Evolutionary conservation across 2,888 invertebrate species (phyloP), one percentile per base, ranked within the genome.

Genomic region (Drosophila kanekoi): DNA sequence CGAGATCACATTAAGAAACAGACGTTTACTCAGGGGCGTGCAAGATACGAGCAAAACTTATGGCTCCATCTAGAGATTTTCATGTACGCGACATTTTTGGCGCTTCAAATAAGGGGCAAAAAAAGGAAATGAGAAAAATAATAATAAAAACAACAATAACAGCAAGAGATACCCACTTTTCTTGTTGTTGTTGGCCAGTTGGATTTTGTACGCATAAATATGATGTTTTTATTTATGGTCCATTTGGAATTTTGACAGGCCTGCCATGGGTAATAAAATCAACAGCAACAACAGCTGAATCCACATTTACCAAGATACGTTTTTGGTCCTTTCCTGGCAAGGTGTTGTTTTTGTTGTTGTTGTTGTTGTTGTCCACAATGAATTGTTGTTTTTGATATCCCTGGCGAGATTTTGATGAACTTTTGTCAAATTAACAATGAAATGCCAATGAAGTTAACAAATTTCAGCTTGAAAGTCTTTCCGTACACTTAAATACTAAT

Each of bases 161-260:
- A 56, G 53, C 38, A 23, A 49, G 33, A 45, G 18, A 60, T 35
- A 54, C 54, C 54, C 48, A 54, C 71, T 67, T 51, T 44, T 57
- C 28, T 20, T 53, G 18, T 38, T 38, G 37, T 51, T 74, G 48
- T 20, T 65, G 61, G 58, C 64, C 60, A 75, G 57, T 66, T 65
- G 38, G 47, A 2, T 35, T 40, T 56, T 47, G 41, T 41, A 49
- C 33, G 48, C 52, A 20, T 63, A 77, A 81, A 90, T 89, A 87
- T 90, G 84, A 91, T 91, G 90, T 87, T 91, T 91, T 91, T 91
- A 91, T 91, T 91, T 90, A 91, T 90, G 91, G 89, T 80, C 87
- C 90, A 90, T 91, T 91, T 89, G 89, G 82, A 86, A 85, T 90
- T 91, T 89, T 89, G 90, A 91, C 91, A 90, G 90, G 69, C 79